A percentile compares a stretch with the other conserved stretches of the same genome.
Conservation (phyloP, 2,888 invertebrate species). For the Digitonthophagus gazella region DNA sequence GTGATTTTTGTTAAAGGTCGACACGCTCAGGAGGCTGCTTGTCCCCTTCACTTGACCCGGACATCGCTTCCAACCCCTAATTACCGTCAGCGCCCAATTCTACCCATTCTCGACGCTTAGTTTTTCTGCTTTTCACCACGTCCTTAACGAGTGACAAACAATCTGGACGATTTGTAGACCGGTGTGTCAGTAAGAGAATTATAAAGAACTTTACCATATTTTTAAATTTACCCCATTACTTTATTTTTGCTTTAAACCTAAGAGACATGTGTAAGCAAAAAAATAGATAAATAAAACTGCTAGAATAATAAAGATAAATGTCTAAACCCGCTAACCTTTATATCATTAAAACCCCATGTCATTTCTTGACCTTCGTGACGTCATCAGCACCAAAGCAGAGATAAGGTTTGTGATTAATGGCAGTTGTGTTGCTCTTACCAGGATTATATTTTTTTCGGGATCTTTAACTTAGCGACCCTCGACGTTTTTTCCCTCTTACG, state of each 20-base stretch:
- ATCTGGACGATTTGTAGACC: not conserved
- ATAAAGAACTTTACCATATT: too few species aligned
- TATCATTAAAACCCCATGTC: conserved; percentile 1
- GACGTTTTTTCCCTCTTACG: conserved; percentile 29
- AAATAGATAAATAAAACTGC: not conserved
- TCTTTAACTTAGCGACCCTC: conserved; percentile 37
- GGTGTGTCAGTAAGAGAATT: too few species aligned
- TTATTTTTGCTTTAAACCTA: too few species aligned
- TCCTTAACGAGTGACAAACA: not conserved
- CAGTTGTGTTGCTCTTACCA: conserved; percentile 42
- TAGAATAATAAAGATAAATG: not conserved
- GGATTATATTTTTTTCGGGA: conserved; percentile 42
- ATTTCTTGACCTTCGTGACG: conserved; percentile 38
- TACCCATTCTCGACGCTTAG: not conserved
- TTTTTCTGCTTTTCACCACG: not conserved
- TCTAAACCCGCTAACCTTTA: not conserved
- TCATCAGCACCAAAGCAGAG: conserved; percentile 40
- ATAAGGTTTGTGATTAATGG: conserved; percentile 44
- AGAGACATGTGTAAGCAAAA: too few species aligned
- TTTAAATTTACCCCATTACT: too few species aligned
- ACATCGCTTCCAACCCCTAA: not conserved
- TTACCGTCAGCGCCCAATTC: not conserved
- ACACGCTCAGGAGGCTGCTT: not conserved
- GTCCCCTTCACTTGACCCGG: not conserved
- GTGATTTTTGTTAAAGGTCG: not conserved